Conservation (phyloP, 2,113 vertebrate species). For the Cnemophilus loriae region DNA sequence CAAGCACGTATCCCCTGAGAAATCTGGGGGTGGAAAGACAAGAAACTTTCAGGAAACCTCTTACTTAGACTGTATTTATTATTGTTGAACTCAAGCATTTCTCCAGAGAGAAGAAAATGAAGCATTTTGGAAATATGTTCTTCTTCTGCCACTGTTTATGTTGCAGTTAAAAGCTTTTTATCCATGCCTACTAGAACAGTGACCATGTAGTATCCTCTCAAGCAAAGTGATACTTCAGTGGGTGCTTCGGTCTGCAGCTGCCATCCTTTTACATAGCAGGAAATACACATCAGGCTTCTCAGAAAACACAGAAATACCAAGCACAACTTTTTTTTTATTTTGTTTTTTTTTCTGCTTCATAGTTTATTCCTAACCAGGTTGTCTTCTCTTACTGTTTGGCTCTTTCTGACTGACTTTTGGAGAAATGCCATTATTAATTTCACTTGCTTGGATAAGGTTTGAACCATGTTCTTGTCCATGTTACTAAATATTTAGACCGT, state of each 20-base stretch:
- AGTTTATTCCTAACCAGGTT: constrained; percentile 1
- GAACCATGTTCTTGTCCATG: background rate
- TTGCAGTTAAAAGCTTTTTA: constrained; percentile 17
- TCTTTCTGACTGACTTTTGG: background rate
- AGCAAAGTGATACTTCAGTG: background rate
- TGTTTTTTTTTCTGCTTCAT: background rate
- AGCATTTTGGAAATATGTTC: background rate
- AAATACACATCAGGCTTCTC: background rate
- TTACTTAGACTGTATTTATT: constrained; percentile 19
- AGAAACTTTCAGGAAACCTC: constrained; percentile 31
- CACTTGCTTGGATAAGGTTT: background rate
- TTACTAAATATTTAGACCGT: background rate
- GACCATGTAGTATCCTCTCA: background rate
- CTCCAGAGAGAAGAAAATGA: constrained; percentile 29
- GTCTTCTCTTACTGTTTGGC: background rate
- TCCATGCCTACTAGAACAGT: background rate
- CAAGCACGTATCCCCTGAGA: constrained; percentile 39
- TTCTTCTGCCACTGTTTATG: constrained; percentile 16
- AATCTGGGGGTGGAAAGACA: constrained; percentile 40
- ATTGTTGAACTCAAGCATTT: background rate
- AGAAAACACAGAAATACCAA: background rate
- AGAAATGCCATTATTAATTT: background rate
- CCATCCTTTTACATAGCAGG: background rate
- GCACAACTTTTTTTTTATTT: background rate
- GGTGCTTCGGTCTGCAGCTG: background rate